Evolutionary conservation across 2,797 vertebrate species (phyloP).

Genomic region (Onychomys torridus): DNA sequence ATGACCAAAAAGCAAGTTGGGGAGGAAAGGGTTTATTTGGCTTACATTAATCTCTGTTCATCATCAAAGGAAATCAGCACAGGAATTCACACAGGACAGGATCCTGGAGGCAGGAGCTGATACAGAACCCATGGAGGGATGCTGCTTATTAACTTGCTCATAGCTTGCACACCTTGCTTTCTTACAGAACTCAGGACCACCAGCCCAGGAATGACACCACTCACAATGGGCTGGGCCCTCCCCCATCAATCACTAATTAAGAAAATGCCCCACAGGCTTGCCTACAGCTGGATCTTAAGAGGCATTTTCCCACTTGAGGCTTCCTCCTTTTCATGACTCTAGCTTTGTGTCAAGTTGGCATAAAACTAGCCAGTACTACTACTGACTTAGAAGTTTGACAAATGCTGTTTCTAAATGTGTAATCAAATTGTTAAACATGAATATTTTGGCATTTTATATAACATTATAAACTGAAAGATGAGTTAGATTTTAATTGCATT

Average conservation of each 20-base stretch:
- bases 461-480: conserved; percentile 33
- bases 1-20: not conserved
- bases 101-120: not conserved
- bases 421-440: not conserved
- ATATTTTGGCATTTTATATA: conserved; percentile 50
- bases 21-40: not conserved
- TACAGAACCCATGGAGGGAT: no score
- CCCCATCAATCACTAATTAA: not conserved
- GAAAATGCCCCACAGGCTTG: not conserved
- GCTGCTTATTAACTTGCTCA: not conserved
- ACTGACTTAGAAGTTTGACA: conserved; percentile 34
- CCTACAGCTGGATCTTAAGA: not conserved
- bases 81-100: not conserved
- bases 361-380: not conserved
- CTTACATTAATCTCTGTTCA: not conserved
- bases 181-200: not conserved
- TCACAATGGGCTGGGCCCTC: not conserved
- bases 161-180: not conserved
- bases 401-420: conserved; percentile 37
- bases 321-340: not conserved
- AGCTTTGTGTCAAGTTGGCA: not conserved
- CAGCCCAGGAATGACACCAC: not conserved
- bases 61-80: not conserved
- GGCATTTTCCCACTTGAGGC: not conserved
- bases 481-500: conserved; percentile 62